Base-by-base conservation (phyloP, 1,140 invertebrate genomes). In the Elysia chlorotica region DNA sequence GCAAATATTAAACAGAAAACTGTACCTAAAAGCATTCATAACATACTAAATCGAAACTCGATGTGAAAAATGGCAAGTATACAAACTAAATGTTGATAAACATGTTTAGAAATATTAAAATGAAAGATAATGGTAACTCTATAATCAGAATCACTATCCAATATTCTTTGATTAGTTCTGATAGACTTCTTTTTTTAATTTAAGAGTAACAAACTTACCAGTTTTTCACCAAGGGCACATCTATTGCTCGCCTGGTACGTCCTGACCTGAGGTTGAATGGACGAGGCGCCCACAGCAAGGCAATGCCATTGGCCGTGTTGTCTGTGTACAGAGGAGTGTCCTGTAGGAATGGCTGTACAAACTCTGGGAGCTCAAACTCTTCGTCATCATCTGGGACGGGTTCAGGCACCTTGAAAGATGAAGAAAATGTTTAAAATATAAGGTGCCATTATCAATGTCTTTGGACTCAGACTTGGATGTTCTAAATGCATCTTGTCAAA, bases 271-370 rank as follows among this genome's bases (percentile, higher is more conserved):
- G 92, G 86, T 98, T 98, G 83, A 99, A 99, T 2, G 98, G 98
- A 73, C 98, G 90, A 0, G 98, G 97, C 31, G 98, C 97, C 97
- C 97, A 99, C 3, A 99, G 84, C n/a, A 99, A 88, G 14, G 97
- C 93, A 83, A 99, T 99, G 10, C 98, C 98, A 90, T 99, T 99
- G 0, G 98, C 97, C 21, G 98, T 99, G 83, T 99, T 98, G 84
- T 99, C 97, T 0, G 96, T 97, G 82, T 99, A 99, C 14, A 99
- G 89, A 3, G 97, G 96, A 62, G 94, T 96, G 83, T 99, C 96
- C 86, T 94, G 93, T 63, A 99, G 88, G 80, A 99, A 96, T 28
- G 97, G 95, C 80, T 95, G 92, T 1, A 98, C 93, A 79, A 93
- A 92, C 80, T 96, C 94, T 0, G 96, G 93, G 2, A 99, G 87